Evolutionary conservation across 2,888 invertebrate species (phyloP), one percentile per base, ranked within the genome.

Genomic region (Crocallis elinguaria): DNA sequence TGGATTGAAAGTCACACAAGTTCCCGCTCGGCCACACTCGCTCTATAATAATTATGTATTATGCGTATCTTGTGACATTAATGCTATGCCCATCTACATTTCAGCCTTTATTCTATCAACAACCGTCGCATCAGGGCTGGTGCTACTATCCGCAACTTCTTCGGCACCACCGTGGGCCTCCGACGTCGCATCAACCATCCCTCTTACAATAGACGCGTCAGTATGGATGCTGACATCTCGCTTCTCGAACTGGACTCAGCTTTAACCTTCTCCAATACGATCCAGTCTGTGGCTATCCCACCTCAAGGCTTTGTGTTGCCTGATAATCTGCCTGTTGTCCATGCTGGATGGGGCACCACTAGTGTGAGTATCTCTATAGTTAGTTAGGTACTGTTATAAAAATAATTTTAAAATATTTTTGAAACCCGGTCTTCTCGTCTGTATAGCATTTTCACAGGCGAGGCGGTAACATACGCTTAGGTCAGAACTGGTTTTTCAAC

Each of bases 41-140:
- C n/a, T n/a, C n/a, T n/a, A n/a, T n/a, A n/a, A n/a, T n/a, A n/a
- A n/a, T n/a, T n/a, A n/a, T n/a, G n/a, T n/a, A n/a, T n/a, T n/a
- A n/a, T n/a, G n/a, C n/a, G n/a, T n/a, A n/a, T n/a, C n/a, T 39
- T 13, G 13, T 13, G 12, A 19, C 5, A 25, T n/a, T n/a, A n/a
- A n/a, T n/a, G n/a, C n/a, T n/a, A n/a, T n/a, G n/a, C n/a, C 8
- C n/a, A n/a, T 25, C 9, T 3, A 2, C n/a, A 25, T 46, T 46
- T 6, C 46, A 52, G 52, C 1, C 9, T 52, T 1, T 52, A 42
- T 32, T 25, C 1, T n/a, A 32, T 25, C 0, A 35, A 45, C 0
- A 51, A 57, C 48, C 80, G 80, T 17, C 81, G 84, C 6, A 66
- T 85, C 25, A 64, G 85, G 2, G 83, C 82, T 4, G 86, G 87